Evolutionary conservation across 2,888 invertebrate genomes (phyloP), one percentile per base, ranked within the genome.

Genomic region (Aleiodes testaceus): DNA sequence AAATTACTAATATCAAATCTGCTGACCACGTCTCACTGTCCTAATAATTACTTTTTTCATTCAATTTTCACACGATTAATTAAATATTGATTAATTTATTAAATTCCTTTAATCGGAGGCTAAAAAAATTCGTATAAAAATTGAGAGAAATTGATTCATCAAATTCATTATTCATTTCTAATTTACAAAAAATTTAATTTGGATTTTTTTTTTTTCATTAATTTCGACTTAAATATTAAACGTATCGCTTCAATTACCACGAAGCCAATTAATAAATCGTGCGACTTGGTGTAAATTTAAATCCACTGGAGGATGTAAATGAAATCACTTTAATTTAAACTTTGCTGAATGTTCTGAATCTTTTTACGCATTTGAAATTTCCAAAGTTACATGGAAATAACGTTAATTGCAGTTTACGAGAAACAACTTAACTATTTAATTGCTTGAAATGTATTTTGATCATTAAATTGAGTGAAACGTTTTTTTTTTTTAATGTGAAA

Each of bases 171-270:
- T 61, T 47, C 18, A 44, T 47, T n/a, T 18, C 45, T 36, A 36
- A 36, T 36, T 3, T 65, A 49, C 18, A 61, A 12, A 50, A 65
- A 49, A n/a, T 36, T 36, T 64, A 18, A 30, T 42, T 55, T 47
- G 49, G 22, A 66, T 49, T 44, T 72, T 67, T 69, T 69, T 65
- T 55, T 45, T 52, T 26, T 26, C 3, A 26, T 26, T 5, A 36
- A 66, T 70, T 26, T 26, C 75, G 74, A 74, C 80, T 85, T 82
- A 85, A 79, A 79, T 73, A 73, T 85, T 83, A 84, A 63, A 78
- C 80, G 81, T 85, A 86, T 86, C 83, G 84, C 84, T 84, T 84
- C 79, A 83, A 86, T 85, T 85, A 85, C 81, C 84, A 84, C 83
- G 83, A 85, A 85, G 83, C 81, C 83, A 82, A 85, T 83, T 78